phyloP scores from a whole-genome alignment of 2,888 invertebrate species.

The Lymantria dispar region DNA sequence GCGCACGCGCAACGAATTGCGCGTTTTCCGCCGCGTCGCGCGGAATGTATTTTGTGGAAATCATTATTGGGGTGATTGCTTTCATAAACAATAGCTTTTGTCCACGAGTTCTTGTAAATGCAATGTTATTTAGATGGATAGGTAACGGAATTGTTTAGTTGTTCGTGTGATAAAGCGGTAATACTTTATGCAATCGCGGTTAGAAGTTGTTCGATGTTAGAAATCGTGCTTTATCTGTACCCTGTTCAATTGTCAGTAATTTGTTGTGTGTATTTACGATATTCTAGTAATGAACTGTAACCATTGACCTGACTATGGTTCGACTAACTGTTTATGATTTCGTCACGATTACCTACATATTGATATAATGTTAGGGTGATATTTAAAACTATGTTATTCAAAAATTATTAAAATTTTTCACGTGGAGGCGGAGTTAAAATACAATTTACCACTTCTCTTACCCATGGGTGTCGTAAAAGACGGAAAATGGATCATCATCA shows the following conservation, averaged over 20 bases:
- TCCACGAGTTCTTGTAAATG: constrained; percentile 65
- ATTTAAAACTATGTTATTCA: too few relatives aligned
- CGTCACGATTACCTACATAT: constrained; percentile 9
- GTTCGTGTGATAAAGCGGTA: constrained; percentile 55
- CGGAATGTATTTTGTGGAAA: constrained; percentile 75
- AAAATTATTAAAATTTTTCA: too few relatives aligned
- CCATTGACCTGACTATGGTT: constrained; percentile 18
- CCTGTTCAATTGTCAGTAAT: constrained; percentile 34
- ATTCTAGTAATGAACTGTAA: constrained; percentile 30
- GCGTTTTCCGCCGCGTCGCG: constrained; percentile 71
- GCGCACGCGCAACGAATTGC: constrained; percentile 80
- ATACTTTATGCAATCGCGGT: constrained; percentile 46
- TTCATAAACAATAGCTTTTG: constrained; percentile 81
- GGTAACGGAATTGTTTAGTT: constrained; percentile 54
- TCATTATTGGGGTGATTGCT: constrained; percentile 81
- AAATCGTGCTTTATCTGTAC: constrained; percentile 37
- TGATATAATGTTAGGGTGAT: too few relatives aligned
- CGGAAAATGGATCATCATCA: too few relatives aligned
- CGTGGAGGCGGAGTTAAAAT: too few relatives aligned
- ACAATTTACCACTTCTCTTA: too few relatives aligned
- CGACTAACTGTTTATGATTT: constrained; percentile 18
- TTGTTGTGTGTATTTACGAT: constrained; percentile 32
- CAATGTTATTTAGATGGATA: constrained; percentile 61
- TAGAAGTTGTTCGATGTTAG: constrained; percentile 35
- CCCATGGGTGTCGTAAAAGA: too few relatives aligned